Evolutionary conservation across 2,113 vertebrate genomes (phyloP), one percentile per base, ranked within the genome.

Genomic region (Gila orcuttii): DNA sequence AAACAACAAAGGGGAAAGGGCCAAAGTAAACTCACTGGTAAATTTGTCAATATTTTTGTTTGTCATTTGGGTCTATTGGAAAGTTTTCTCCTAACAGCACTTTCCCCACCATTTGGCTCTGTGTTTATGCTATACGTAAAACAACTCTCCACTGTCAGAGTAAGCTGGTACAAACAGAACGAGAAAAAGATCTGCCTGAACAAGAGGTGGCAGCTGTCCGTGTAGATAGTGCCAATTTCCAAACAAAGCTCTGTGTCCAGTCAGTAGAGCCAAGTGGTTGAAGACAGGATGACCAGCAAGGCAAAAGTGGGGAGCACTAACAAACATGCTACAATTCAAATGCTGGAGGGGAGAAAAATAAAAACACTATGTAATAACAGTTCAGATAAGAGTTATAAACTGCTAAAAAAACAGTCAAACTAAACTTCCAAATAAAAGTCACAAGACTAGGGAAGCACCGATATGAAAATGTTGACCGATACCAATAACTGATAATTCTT

Each of bases 131-230:
- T 28, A 62, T 45, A 73, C 69, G 71, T 62, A 85, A 83, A 87
- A 89, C 82, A 86, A 74, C 79, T 79, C 79, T 75, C 33, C 36
- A 82, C 85, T 90, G 84, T 59, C 87, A 82, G 76, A 81, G 84
- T 64, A 69, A 80, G 73, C 86, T 90, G 86, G 89, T 87, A 87
- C 89, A 73, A 88, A 89, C 85, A 86, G 88, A 85, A 88, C 79
- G 86, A 81, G 82, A 81, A 57, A 28, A 36, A 77, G 78, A 69
- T 79, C 59, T 59, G 84, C 28, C 77, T 83, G 57, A 84, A 57
- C 82, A 74, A 80, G 79, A 85, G 57, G 69, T 78, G 68, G 83
- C 86, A 90, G 82, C 88, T 87, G 90, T 87, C 86, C 17, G 69
- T 62, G 74, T 69, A 33, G 87, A 86, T 21, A 83, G 45, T 90